Base-by-base conservation (phyloP, 2,113 vertebrate species). In the Haemorhous mexicanus region DNA sequence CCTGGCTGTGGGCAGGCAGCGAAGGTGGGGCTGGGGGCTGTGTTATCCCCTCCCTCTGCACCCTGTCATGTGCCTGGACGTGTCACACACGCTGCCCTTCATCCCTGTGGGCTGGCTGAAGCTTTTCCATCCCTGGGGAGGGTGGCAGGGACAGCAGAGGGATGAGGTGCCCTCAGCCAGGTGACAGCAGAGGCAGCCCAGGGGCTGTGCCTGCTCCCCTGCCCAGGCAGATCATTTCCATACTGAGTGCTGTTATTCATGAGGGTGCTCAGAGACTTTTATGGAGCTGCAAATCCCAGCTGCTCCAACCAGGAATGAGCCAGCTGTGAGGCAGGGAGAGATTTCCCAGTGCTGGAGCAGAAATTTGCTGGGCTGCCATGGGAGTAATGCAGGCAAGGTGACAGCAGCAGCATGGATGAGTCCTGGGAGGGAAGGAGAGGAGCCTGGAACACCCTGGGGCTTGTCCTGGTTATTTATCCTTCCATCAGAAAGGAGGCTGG, bases 201-300 rank as follows among this genome's bases (percentile, higher is more conserved):
- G 76, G 47, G 69, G 64, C 61, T 67, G 77, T 81, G 46, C 77
- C 53, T 30, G 43, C 26, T 87, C 33, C 44, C 73, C 84, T 94
- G 52, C 44, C 17, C 58, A 13, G 56, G 27, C 35, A 53, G 33
- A 94, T 62, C 32, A 61, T 80, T 76, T 76, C 94, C 88, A 86
- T 58, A 13, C 53, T 2, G n/a, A 85, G 66, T 8, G 47, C 67
- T 53, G 53, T 10, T 83, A 85, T 93, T 91, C 92, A 53, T 28
- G 30, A 79, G 37, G 84, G 47, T 94, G 84, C 84, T 72, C 66
- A 35, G 83, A 67, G 70, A 33, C 32, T 85, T 89, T 72, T 50
- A 58, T 46, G 63, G 73, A 69, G 77, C 93, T 81, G 70, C 83
- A 93, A 69, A 93, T 88, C 88, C 70, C 85, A 63, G 91, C 87